Base-by-base conservation (phyloP, 1,140 invertebrate species). In the Sipha flava region DNA sequence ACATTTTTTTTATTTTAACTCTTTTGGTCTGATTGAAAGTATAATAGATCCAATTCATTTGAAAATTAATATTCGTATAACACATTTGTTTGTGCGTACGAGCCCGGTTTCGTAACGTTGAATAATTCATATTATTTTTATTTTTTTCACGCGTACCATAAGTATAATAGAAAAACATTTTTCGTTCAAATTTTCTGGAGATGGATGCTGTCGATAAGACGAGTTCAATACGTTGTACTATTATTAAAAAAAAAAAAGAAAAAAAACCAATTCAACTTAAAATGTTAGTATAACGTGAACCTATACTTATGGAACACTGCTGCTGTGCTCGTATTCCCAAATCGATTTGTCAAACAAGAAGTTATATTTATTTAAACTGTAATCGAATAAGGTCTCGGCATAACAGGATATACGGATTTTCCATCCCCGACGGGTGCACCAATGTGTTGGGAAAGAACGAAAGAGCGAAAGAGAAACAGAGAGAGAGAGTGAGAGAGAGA, bases 261-360 rank as follows among this genome's bases (percentile, higher is more conserved):
- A n/a, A n/a, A n/a, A 21, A 66, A 66, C 34, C n/a, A n/a, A 23
- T 40, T 40, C 40, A 37, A 18, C 40, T 12, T 68, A 68, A 26
- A 68, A 45, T 43, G 64, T 45, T 29, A 29, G 12, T 45, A 26
- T 23, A 68, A 26, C 64, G 23, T 45, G 14, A 45, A 6, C 1
- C 16, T 66, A 54, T 26, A 3, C 43, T 7, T 66, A 66, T 16
- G 23, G 43, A 66, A 14, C 18, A 5, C 21, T 37, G 12, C 10
- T 66, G 23, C 64, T 66, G 5, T 14, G 5, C 37, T 26, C 37
- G 64, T 66, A 66, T 66, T 66, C 12, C 64, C 40, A 70, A 70
- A 70, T 70, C 66, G 66, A 70, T 70, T 70, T 70, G 66, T 70
- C 66, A 70, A 70, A 70, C 66, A 70, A 47, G 43, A 70, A 70